Evolutionary conservation across 2,797 vertebrate species (phyloP), one percentile per base, ranked within the genome.

Genomic region (Mormyrus proboscirostris): DNA sequence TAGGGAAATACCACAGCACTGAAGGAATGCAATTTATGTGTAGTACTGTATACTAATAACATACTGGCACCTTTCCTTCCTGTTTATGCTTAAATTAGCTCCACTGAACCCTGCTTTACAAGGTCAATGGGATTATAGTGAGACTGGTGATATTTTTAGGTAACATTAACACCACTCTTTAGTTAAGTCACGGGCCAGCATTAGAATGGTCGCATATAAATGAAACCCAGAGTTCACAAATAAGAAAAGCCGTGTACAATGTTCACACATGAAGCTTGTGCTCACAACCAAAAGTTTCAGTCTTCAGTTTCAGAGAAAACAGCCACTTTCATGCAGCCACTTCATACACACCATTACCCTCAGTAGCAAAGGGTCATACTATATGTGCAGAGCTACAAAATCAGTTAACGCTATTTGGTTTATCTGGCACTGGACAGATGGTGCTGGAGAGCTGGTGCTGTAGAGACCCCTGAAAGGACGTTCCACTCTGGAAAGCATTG

Each of bases 331-430:
- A 79, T 79, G 76, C 76, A 99, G 98, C 97, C 98, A 99, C 98
- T 99, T 99, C 99, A 99, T 98, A 99, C 98, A 98, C 98, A 97
- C 99, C 97, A 99, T 98, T 98, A 98, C 98, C 96, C 96, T 97
- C 97, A 98, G 95, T 93, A 93, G 97, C 97, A 97, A 98, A 96
- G 97, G 98, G 97, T 98, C 99, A 98, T 97, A 98, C 98, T 99
- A 99, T 98, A 99, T 99, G 98, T 98, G 98, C 97, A 99, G 98
- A 98, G 98, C 98, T 99, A 99, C 98, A 99, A 99, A 98, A 98
- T 99, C 98, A 98, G 99, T 99, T 99, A 99, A 99, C 98, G 99
- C 99, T 98, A 97, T 99, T 98, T 96, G 99, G 98, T 73, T 96
- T 99, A 98, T 98, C 98, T 99, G 98, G 97, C 96, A 98, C 98